These are phyloP conservation scores for Oncorhynchus clarkii DNA, from an alignment of 2,113 vertebrate genomes.

Conservation along the genomic window DNA sequence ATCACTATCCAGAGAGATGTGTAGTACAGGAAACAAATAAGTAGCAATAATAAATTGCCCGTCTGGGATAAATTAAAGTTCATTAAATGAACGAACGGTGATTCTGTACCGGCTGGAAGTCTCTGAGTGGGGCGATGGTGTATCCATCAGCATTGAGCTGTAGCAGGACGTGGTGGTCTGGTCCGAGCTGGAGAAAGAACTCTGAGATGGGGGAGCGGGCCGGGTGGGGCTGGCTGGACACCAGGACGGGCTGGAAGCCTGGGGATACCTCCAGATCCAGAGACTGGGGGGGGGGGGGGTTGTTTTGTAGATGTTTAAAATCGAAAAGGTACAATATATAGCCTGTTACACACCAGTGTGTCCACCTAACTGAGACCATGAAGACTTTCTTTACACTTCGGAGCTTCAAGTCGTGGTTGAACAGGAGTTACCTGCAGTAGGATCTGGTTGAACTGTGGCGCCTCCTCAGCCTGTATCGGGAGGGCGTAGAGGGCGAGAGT, in stretches of 20 bases:
- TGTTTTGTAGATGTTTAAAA: too few relatives aligned
- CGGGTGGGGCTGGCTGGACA: conserved; percentile 82
- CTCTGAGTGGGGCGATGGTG: conserved; percentile 79
- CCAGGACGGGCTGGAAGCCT: conserved; percentile 77
- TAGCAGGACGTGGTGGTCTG: conserved; percentile 78
- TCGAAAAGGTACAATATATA: too few relatives aligned
- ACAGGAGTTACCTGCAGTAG: conserved; percentile 78
- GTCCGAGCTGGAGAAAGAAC: conserved; percentile 87
- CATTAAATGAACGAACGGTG: too few relatives aligned
- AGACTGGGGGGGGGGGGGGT: conserved; percentile 65
- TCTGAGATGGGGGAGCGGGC: conserved; percentile 74
- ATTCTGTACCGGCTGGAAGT: conserved; percentile 83
- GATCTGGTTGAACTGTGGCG: conserved; percentile 76
- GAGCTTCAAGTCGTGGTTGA: not conserved
- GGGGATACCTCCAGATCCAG: conserved; percentile 80
- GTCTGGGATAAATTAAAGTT: too few relatives aligned
- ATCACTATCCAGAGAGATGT: too few relatives aligned
- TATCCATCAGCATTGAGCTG: conserved; percentile 72
- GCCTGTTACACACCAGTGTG: too few relatives aligned
- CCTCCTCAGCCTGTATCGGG: conserved; percentile 64
- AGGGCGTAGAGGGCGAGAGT: conserved; percentile 76
- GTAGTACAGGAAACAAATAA: too few relatives aligned
- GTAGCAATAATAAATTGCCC: too few relatives aligned
- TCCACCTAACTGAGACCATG: too few relatives aligned
- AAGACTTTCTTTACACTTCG: too few relatives aligned